phyloP scores from a whole-genome alignment of 2,888 invertebrate species.

The Margaritifera margaritifera region DNA sequence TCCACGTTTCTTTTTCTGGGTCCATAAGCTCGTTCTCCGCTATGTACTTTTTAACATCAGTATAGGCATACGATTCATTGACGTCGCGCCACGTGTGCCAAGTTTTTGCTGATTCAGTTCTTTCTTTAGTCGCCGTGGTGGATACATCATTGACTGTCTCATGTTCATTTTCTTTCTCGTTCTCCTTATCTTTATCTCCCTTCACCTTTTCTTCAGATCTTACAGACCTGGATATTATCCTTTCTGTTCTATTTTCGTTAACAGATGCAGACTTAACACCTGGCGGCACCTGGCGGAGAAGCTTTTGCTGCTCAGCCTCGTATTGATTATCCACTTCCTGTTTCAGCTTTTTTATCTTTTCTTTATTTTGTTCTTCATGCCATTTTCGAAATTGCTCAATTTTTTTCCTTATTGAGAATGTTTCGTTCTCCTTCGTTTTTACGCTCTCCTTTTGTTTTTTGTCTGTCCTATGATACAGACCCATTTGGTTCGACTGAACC shows the following conservation, averaged over 20 bases:
- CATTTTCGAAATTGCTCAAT: constrained; percentile 64
- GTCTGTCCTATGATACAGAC: constrained; percentile 43
- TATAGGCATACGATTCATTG: constrained; percentile 68
- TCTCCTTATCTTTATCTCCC: constrained; percentile 30
- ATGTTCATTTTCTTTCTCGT: constrained; percentile 31
- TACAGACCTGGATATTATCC: constrained; percentile 36
- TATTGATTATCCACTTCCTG: constrained; percentile 52
- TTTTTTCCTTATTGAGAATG: constrained; percentile 61
- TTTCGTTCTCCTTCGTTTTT: constrained; percentile 43
- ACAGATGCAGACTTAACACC: constrained; percentile 22
- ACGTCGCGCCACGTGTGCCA: constrained; percentile 66
- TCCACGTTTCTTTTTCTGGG: constrained; percentile 59
- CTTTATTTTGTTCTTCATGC: constrained; percentile 63
- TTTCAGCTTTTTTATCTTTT: constrained; percentile 55
- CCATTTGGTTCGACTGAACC: constrained; percentile 49
- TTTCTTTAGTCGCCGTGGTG: constrained; percentile 30
- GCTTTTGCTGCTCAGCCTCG: constrained; percentile 41
- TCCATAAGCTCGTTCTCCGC: constrained; percentile 68
- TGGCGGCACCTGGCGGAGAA: constrained; percentile 32
- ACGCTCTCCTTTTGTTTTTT: constrained; percentile 30
- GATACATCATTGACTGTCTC: constrained; percentile 19
- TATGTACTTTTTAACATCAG: constrained; percentile 67
- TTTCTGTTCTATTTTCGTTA: constrained; percentile 15
- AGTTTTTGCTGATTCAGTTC: constrained; percentile 47
- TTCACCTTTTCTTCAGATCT: constrained; percentile 38